Evolutionary conservation across 2,888 invertebrate genomes (phyloP).

Genomic region (Zeuzera pyrina): DNA sequence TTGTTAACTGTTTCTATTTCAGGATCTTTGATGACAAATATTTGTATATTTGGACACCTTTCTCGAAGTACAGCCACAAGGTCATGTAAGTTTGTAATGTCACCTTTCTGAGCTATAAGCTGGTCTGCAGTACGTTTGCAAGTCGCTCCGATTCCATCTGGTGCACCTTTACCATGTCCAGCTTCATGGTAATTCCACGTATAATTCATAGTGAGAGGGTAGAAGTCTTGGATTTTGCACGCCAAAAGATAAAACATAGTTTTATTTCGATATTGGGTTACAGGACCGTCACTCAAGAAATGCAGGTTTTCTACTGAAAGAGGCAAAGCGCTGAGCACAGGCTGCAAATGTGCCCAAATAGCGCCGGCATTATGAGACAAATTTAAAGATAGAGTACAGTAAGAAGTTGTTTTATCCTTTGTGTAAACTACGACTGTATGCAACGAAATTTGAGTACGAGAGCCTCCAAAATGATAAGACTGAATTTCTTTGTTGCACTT

Average conservation of each 20-base stretch:
- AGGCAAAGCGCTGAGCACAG: slow-evolving; percentile 14
- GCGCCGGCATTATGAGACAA: slow-evolving; percentile 30
- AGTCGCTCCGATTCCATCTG: slow-evolving; percentile 25
- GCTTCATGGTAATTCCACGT: slow-evolving; percentile 15
- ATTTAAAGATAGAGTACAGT: slow-evolving; percentile 27
- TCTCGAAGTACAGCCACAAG: neutral
- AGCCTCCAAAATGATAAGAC: slow-evolving; percentile 31
- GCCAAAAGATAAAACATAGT: slow-evolving; percentile 6
- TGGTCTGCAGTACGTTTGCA: slow-evolving; percentile 24
- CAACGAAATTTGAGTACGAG: slow-evolving; percentile 26
- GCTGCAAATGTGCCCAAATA: slow-evolving; percentile 37
- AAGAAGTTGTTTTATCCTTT: slow-evolving; percentile 13
- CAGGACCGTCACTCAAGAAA: slow-evolving; percentile 8
- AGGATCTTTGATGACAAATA: neutral
- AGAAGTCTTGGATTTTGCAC: too few species aligned
- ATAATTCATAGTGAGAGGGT: too few species aligned
- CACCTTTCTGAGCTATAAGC: slow-evolving; percentile 9
- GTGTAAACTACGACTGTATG: slow-evolving; percentile 33
- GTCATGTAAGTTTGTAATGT: neutral
- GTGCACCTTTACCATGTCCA: slow-evolving; percentile 27
- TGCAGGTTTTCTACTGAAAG: slow-evolving; percentile 5
- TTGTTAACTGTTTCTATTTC: neutral
- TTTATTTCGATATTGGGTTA: slow-evolving; percentile 9
- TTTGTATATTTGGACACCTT: neutral
- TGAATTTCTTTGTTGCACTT: slow-evolving; percentile 25